These are phyloP conservation scores for Lapara coniferarum DNA, from an alignment of 2,888 invertebrate species.

Conservation along the genomic window DNA sequence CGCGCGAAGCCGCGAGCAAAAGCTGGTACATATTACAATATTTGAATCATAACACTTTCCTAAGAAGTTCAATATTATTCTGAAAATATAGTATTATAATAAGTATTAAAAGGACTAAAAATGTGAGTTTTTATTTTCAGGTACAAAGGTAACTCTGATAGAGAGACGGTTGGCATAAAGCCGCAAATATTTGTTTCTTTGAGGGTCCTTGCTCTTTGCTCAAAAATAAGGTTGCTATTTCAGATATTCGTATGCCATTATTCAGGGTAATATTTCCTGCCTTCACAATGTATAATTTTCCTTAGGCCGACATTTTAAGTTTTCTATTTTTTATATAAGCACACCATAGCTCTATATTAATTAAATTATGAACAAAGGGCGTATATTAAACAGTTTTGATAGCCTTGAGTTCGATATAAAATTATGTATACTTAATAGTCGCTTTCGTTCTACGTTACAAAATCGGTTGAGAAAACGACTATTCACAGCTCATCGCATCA, in stretches of 20 bases:
- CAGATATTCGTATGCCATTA: slow-evolving; percentile 42
- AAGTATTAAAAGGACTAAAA: slow-evolving; percentile 36
- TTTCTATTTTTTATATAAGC: neutral
- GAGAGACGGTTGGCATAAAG: slow-evolving; percentile 51
- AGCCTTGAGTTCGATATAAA: too few relatives aligned
- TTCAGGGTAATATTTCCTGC: slow-evolving; percentile 28
- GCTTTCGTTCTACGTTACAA: too few relatives aligned
- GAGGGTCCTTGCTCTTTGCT: slow-evolving; percentile 56
- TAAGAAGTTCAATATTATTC: neutral
- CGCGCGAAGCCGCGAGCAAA: too few relatives aligned
- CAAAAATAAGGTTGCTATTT: slow-evolving; percentile 55
- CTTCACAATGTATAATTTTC: slow-evolving; percentile 1
- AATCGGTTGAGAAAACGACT: too few relatives aligned
- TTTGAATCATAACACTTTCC: too few relatives aligned
- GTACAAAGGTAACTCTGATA: slow-evolving; percentile 36
- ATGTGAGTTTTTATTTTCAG: slow-evolving; percentile 8
- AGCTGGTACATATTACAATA: too few relatives aligned
- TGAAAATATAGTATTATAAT: slow-evolving; percentile 33
- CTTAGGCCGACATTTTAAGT: slow-evolving; percentile 27
- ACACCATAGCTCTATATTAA: neutral
- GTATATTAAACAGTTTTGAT: too few relatives aligned
- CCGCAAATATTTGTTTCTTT: slow-evolving; percentile 69
- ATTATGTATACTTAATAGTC: too few relatives aligned
- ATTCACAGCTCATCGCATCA: neutral
- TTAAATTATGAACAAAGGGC: too few relatives aligned